Evolutionary conservation across 2,888 invertebrate genomes (phyloP).

Genomic region (Diplolepis rosae): DNA sequence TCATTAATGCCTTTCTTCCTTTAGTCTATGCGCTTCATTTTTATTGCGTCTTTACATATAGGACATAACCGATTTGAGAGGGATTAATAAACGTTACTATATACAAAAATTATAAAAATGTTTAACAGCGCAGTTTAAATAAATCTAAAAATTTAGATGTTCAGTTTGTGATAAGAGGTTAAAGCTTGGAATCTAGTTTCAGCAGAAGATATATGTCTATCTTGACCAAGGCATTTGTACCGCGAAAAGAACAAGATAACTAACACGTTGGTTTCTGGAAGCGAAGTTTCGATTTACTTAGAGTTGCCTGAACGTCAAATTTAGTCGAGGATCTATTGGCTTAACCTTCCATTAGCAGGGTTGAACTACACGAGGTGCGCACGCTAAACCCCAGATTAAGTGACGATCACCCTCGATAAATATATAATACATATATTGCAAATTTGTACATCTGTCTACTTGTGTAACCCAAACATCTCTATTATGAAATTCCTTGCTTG

Average conservation of each 20-base stretch:
- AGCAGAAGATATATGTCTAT: neutral
- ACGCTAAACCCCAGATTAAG: constrained; percentile 49
- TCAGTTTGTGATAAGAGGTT: too few relatives aligned
- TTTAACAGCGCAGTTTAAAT: too few relatives aligned
- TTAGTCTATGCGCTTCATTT: too few relatives aligned
- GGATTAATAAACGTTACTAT: too few relatives aligned
- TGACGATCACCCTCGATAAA: constrained; percentile 2
- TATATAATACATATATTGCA: constrained; percentile 12
- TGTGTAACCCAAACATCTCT: constrained; percentile 26
- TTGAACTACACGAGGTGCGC: constrained; percentile 48
- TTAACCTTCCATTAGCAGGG: constrained; percentile 56
- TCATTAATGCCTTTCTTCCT: too few relatives aligned
- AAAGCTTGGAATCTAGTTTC: neutral
- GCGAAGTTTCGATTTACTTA: constrained; percentile 13
- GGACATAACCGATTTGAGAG: too few relatives aligned
- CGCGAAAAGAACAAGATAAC: neutral
- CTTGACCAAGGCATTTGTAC: neutral
- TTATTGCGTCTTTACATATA: too few relatives aligned
- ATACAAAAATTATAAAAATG: too few relatives aligned
- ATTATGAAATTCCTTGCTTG: constrained; percentile 8
- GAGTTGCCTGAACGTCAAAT: constrained; percentile 31
- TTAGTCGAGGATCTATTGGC: constrained; percentile 52
- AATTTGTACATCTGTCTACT: constrained; percentile 36
- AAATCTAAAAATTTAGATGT: too few relatives aligned
- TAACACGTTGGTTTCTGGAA: neutral